phyloP scores from a whole-genome alignment of 2,888 invertebrate species.

The Trilocha varians region DNA sequence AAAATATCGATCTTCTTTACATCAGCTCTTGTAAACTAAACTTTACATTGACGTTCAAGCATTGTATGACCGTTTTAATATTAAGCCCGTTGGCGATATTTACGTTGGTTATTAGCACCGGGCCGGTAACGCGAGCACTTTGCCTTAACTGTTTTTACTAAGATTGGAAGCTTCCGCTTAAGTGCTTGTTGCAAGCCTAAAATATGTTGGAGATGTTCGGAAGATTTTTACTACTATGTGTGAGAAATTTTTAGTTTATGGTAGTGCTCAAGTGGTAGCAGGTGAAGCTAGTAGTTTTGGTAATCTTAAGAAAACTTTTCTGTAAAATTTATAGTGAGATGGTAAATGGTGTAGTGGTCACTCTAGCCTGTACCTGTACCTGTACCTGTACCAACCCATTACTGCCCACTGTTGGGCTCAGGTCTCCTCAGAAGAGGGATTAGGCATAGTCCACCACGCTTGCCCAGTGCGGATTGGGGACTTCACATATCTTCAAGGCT shows the following conservation, averaged over 20 bases:
- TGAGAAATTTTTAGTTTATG: not conserved
- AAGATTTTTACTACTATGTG: constrained; percentile 5
- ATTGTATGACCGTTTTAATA: constrained; percentile 46
- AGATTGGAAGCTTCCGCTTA: constrained; percentile 36
- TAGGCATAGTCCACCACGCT: too few species aligned
- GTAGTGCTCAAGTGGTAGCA: too few species aligned
- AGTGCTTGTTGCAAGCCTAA: constrained; percentile 12
- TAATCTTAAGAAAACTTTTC: too few species aligned
- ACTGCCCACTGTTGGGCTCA: too few species aligned
- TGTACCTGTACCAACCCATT: too few species aligned
- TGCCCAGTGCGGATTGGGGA: too few species aligned
- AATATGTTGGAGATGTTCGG: constrained; percentile 14
- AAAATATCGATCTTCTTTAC: not conserved
- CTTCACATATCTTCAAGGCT: too few species aligned
- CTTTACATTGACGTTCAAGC: constrained; percentile 24
- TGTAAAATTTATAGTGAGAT: too few species aligned
- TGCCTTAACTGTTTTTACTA: constrained; percentile 39
- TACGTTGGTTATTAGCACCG: constrained; percentile 40
- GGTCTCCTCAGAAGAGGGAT: too few species aligned
- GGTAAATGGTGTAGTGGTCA: too few species aligned
- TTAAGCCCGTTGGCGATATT: constrained; percentile 47
- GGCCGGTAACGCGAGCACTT: constrained; percentile 33
- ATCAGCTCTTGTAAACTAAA: constrained; percentile 12
- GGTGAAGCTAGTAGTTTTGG: too few species aligned
- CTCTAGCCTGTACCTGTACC: too few species aligned